Percentiles rank a stretch among this genome's conserved stretches.
Conservation (phyloP, 2,797 vertebrate species). For the Oceanodroma leucorhoa region DNA sequence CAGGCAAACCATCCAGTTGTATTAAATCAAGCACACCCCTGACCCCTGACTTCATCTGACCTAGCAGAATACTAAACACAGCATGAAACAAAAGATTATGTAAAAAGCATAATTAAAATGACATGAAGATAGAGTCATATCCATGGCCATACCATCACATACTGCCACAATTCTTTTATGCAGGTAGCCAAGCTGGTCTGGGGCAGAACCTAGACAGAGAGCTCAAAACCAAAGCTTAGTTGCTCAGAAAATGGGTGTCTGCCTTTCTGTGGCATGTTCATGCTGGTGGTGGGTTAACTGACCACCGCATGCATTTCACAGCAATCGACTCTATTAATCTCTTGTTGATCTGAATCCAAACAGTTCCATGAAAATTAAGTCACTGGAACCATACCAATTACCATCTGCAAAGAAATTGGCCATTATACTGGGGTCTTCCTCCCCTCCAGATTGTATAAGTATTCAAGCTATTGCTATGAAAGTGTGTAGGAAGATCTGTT, state of each 20-base stretch:
- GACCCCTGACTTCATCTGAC: conserved; percentile 65
- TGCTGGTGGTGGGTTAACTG: not conserved
- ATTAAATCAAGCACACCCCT: conserved; percentile 69
- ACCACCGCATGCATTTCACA: not conserved
- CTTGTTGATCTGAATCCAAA: not conserved
- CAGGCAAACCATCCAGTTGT: conserved; percentile 69
- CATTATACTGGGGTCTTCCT: not conserved
- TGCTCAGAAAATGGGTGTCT: not conserved
- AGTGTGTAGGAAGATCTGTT: not conserved
- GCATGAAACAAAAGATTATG: not conserved
- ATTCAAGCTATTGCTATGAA: not conserved
- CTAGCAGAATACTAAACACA: conserved; percentile 30
- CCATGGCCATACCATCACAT: not conserved
- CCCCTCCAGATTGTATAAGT: not conserved
- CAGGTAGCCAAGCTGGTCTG: not conserved
- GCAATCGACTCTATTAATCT: not conserved
- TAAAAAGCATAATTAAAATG: conserved; percentile 3
- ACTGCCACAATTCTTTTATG: not conserved
- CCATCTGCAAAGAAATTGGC: not conserved
- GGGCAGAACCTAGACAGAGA: not conserved
- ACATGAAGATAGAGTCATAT: not conserved
- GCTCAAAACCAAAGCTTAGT: not conserved
- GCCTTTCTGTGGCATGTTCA: not conserved
- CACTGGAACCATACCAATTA: not conserved
- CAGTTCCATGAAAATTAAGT: not conserved